Evolutionary conservation across 2,888 invertebrate genomes (phyloP).

Genomic region (Pachliopta kotzebuea): DNA sequence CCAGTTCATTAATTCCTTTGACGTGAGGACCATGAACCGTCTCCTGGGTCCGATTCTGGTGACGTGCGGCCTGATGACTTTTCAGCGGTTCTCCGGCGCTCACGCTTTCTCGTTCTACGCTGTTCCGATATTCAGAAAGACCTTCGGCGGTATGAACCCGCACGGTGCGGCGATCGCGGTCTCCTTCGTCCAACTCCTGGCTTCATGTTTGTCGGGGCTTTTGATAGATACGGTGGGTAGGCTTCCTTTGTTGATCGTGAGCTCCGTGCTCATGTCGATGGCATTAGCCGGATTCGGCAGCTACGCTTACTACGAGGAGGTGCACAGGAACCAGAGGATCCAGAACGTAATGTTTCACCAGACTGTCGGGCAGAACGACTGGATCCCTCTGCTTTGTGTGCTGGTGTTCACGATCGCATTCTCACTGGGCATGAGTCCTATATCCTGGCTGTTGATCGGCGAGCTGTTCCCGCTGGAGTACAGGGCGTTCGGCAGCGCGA

Average conservation of each 20-base stretch:
- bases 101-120: constrained; percentile 93
- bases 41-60: constrained; percentile 87
- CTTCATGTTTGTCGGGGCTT: constrained; percentile 89
- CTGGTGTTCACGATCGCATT: constrained; percentile 92
- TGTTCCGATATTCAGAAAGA: constrained; percentile 91
- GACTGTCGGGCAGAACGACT: constrained; percentile 83
- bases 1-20: constrained; percentile 64
- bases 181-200: constrained; percentile 91
- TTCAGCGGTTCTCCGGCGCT: constrained; percentile 91
- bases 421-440: constrained; percentile 93
- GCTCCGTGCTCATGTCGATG: constrained; percentile 91
- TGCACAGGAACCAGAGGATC: constrained; percentile 78
- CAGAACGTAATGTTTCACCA: constrained; percentile 76
- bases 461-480: constrained; percentile 91
- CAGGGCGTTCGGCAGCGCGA: constrained; percentile 91
- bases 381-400: constrained; percentile 91
- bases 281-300: constrained; percentile 93
- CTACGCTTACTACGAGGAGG: constrained; percentile 89
- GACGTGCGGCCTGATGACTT: constrained; percentile 93
- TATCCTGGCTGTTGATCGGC: constrained; percentile 91
- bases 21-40: constrained; percentile 70
- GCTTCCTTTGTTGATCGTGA: constrained; percentile 90
- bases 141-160: constrained; percentile 90
- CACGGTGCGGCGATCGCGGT: constrained; percentile 92
- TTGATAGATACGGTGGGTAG: constrained; percentile 93